Evolutionary conservation across 2,888 invertebrate species (phyloP).

Genomic region (Plebejus argus): DNA sequence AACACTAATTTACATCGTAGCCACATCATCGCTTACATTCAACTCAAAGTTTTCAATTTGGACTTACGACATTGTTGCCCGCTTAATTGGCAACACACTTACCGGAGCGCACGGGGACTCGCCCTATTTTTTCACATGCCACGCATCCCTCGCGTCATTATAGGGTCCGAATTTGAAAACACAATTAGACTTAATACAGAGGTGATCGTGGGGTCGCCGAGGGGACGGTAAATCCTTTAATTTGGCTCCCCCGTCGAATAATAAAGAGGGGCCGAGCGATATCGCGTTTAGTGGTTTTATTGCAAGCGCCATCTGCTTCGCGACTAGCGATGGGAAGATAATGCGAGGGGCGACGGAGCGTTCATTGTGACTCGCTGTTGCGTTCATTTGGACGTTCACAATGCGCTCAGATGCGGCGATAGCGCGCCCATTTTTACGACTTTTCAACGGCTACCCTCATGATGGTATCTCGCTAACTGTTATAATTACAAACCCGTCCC

Average conservation of each 20-base stretch:
- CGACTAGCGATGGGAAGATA: slow-evolving; percentile 75
- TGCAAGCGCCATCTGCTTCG: slow-evolving; percentile 79
- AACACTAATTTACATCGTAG: neutral
- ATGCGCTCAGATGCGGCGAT: slow-evolving; percentile 60
- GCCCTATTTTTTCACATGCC: slow-evolving; percentile 76
- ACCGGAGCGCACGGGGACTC: slow-evolving; percentile 59
- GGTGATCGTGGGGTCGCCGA: slow-evolving; percentile 77
- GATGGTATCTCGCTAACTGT: slow-evolving; percentile 62
- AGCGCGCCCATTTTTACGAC: slow-evolving; percentile 59
- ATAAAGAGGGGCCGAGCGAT: slow-evolving; percentile 75
- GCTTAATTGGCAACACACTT: slow-evolving; percentile 51
- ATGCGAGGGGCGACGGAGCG: slow-evolving; percentile 65
- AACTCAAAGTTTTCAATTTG: slow-evolving; percentile 7
- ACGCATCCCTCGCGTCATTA: slow-evolving; percentile 61
- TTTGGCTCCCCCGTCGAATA: slow-evolving; percentile 81
- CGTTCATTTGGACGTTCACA: slow-evolving; percentile 58
- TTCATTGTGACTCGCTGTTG: slow-evolving; percentile 65
- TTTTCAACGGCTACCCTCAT: slow-evolving; percentile 61
- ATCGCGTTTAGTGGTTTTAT: slow-evolving; percentile 81
- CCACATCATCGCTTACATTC: neutral
- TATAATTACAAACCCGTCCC: slow-evolving; percentile 54
- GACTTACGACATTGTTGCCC: neutral
- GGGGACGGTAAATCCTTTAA: slow-evolving; percentile 78
- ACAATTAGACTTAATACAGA: slow-evolving; percentile 82
- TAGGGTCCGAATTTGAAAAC: slow-evolving; percentile 79